Evolutionary conservation across 2,113 vertebrate genomes (phyloP).

Genomic region (Triplophysa rosa): DNA sequence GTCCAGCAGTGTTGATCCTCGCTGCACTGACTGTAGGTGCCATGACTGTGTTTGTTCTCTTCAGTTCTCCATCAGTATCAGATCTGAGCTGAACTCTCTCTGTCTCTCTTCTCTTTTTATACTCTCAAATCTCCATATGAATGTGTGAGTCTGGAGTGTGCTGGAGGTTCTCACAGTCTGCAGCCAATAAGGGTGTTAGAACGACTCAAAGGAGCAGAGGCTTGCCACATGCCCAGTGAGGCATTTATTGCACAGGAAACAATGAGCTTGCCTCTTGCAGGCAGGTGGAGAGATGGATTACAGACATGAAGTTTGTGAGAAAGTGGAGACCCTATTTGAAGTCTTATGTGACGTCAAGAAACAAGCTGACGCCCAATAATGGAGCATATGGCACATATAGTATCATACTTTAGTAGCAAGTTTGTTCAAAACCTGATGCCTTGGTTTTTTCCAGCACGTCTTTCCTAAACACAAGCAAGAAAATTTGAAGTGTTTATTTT

Average conservation of each 20-base stretch:
- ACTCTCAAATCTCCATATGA: conserved; percentile 57
- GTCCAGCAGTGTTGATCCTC: conserved; percentile 61
- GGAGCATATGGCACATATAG: too few relatives aligned
- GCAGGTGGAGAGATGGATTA: conserved; percentile 45
- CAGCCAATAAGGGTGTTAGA: conserved; percentile 50
- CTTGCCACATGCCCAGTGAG: conserved; percentile 53
- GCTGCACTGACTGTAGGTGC: conserved; percentile 68
- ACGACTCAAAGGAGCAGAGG: conserved; percentile 35
- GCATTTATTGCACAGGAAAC: conserved; percentile 44
- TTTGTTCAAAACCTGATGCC: background rate
- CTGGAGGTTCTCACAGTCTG: conserved; percentile 62
- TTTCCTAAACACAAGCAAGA: too few relatives aligned
- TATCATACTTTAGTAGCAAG: too few relatives aligned
- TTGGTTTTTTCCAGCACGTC: background rate
- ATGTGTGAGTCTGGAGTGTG: conserved; percentile 58
- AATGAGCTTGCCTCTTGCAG: conserved; percentile 48
- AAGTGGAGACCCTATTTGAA: conserved; percentile 36
- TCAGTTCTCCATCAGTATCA: conserved; percentile 36
- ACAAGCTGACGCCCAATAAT: too few relatives aligned
- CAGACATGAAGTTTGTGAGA: conserved; percentile 44
- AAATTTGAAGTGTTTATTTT: too few relatives aligned
- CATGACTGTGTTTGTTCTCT: conserved; percentile 60
- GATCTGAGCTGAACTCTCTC: conserved; percentile 38
- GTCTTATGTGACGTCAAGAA: too few relatives aligned
- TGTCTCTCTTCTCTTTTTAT: conserved; percentile 42